These are phyloP conservation scores for Beris chalybata DNA, from an alignment of 2,888 invertebrate genomes.

Conservation along the genomic window DNA sequence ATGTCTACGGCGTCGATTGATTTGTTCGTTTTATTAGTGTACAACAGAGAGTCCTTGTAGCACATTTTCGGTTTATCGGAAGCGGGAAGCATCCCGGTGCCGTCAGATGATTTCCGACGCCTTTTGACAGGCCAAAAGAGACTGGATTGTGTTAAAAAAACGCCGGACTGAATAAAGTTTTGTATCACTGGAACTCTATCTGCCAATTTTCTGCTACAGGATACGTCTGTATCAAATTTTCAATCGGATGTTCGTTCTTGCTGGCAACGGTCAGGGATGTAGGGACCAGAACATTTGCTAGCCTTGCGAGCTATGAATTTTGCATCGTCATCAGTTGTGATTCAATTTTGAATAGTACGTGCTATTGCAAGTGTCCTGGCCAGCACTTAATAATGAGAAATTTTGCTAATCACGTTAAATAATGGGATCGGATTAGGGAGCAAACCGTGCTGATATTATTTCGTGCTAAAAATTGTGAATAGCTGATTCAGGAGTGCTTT, in stretches of 20 bases:
- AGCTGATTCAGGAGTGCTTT: no score
- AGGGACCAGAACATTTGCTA: no score
- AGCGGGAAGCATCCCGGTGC: neutral
- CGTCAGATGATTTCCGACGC: conserved; percentile 5
- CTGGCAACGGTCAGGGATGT: no score
- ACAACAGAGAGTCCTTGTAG: neutral
- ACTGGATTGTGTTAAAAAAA: neutral
- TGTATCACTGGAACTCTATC: neutral
- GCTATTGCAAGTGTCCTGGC: no score
- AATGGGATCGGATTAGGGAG: neutral
- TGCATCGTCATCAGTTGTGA: no score
- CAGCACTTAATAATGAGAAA: conserved; percentile 3
- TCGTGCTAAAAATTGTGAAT: no score
- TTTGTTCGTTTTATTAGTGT: conserved; percentile 22
- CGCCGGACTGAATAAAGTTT: neutral
- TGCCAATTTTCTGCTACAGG: no score
- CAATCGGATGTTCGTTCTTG: no score
- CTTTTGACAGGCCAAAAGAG: neutral
- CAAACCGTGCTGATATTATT: no score
- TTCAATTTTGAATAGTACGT: no score
- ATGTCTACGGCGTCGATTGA: conserved; percentile 22
- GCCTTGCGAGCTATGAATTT: no score
- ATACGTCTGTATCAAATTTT: no score
- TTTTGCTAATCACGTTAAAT: conserved; percentile 20
- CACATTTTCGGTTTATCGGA: neutral